Percentiles rank a stretch among this genome's conserved stretches.
These are phyloP conservation scores for Isoperla grammatica DNA, from an alignment of 2,888 invertebrate species.

Conservation along the genomic window DNA sequence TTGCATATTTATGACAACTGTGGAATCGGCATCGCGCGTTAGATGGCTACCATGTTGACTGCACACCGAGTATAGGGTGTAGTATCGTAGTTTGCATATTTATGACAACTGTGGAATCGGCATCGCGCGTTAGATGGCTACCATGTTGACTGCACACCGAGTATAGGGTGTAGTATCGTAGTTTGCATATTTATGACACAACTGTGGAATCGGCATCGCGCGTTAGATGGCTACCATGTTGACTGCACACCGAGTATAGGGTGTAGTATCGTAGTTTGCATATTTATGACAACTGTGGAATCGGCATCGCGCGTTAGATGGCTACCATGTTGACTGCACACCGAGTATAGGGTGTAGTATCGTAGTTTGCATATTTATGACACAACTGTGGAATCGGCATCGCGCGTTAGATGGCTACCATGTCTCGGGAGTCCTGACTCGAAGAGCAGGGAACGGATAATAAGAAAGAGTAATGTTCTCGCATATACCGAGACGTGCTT, in stretches of 20 bases:
- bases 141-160: too few relatives aligned
- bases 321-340: too few relatives aligned
- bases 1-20: conserved; percentile 26
- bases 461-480: conserved; percentile 23
- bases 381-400: conserved; percentile 13
- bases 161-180: not conserved
- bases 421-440: too few relatives aligned
- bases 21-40: not conserved
- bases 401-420: too few relatives aligned
- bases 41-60: too few relatives aligned
- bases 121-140: too few relatives aligned
- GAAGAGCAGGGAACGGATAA: conserved; percentile 3
- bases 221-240: too few relatives aligned
- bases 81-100: conserved; percentile 20
- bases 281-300: conserved; percentile 24
- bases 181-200: conserved; percentile 26
- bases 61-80: too few relatives aligned
- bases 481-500: not conserved
- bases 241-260: too few relatives aligned
- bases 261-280: conserved; percentile 10
- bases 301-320: too few relatives aligned
- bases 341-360: too few relatives aligned
- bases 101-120: conserved; percentile 20
- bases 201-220: conserved; percentile 5
- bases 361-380: conserved; percentile 25